These are phyloP conservation scores for Dioctria linearis DNA, from an alignment of 2,888 invertebrate species.

Conservation along the genomic window DNA sequence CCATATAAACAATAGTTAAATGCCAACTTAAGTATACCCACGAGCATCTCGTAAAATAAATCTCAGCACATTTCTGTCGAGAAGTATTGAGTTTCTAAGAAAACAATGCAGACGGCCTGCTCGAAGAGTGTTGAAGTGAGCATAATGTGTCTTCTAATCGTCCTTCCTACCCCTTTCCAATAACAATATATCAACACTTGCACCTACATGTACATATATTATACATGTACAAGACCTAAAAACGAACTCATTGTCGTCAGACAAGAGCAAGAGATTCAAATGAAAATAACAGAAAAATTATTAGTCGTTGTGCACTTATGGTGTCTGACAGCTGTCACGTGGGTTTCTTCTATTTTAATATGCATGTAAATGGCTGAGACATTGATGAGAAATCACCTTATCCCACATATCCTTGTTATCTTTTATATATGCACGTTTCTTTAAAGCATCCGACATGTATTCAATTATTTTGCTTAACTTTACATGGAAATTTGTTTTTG, in stretches of 20 bases:
- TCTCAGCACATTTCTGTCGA: too few relatives aligned
- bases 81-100: too few relatives aligned
- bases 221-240: too few relatives aligned
- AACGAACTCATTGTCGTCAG: neutral
- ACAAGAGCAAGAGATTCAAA: neutral
- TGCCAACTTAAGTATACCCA: too few relatives aligned
- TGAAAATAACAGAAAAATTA: neutral
- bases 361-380: neutral
- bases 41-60: too few relatives aligned
- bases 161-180: neutral
- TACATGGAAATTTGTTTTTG: too few relatives aligned
- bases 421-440: too few relatives aligned
- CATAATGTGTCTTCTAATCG: neutral
- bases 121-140: too few relatives aligned
- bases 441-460: too few relatives aligned
- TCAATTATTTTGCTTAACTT: too few relatives aligned
- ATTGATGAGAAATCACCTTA: neutral
- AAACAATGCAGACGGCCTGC: too few relatives aligned
- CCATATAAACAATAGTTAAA: too few relatives aligned
- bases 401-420: neutral
- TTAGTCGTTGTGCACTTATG: neutral
- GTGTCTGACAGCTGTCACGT: slow-evolving; percentile 6
- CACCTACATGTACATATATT: neutral
- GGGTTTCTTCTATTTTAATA: slow-evolving; percentile 1
- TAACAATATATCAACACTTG: slow-evolving; percentile 6